These are phyloP conservation scores for Euura saliciscinereae DNA, from an alignment of 1,140 invertebrate species.

Conservation along the genomic window DNA sequence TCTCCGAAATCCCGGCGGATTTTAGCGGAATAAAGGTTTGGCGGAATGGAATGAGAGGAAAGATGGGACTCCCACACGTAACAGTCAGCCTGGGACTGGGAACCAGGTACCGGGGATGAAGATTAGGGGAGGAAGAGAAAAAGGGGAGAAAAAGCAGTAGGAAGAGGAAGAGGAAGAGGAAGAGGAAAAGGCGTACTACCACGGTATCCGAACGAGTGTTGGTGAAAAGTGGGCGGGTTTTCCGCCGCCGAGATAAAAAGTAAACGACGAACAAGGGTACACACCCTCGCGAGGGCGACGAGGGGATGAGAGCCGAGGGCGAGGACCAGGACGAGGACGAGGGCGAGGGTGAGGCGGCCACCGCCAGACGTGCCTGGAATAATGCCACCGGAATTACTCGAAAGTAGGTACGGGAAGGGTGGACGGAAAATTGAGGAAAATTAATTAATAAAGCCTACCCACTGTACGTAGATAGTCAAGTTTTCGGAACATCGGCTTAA, in stretches of 20 bases:
- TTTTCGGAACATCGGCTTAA: constrained; percentile 56
- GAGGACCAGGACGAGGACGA: constrained; percentile 25
- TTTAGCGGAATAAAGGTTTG: constrained; percentile 48
- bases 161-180: constrained; percentile 9
- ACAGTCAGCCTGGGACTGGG: constrained; percentile 14
- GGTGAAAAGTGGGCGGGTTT: constrained; percentile 27
- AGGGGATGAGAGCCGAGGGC: constrained; percentile 34
- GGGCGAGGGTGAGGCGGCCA: constrained; percentile 42
- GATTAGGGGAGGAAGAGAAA: constrained; percentile 21
- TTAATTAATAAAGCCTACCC: constrained; percentile 60
- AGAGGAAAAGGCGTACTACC: constrained; percentile 13
- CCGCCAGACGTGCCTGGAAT: constrained; percentile 56
- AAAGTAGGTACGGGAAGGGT: constrained; percentile 22
- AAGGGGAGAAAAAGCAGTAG: constrained; percentile 20
- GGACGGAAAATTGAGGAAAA: constrained; percentile 54
- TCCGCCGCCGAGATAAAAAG: constrained; percentile 51
- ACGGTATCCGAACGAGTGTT: constrained; percentile 11
- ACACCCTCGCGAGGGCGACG: constrained; percentile 32
- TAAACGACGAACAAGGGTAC: constrained; percentile 58
- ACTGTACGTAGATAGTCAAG: constrained; percentile 50
- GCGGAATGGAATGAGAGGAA: constrained; percentile 13
- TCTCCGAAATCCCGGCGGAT: constrained; percentile 51
- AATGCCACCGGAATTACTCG: constrained; percentile 54
- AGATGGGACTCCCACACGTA: constrained; percentile 17
- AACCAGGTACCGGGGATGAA: constrained; percentile 18